Conservation (phyloP, 2,797 vertebrate genomes). For the Vireo griseus region DNA sequence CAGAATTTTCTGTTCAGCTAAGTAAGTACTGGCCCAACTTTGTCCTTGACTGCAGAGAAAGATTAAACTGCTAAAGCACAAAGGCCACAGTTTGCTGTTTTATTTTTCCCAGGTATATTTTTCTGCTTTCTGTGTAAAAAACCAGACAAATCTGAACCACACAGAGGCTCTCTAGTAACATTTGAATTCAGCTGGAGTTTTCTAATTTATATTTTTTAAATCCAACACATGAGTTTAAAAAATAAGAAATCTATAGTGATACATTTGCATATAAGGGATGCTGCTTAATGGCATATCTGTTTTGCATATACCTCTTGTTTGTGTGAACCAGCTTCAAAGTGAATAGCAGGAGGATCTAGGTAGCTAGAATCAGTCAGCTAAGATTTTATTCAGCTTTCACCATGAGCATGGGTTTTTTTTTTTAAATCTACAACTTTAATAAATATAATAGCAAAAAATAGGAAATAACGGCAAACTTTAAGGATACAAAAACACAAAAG, state of each 20-base stretch:
- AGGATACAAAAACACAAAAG: constrained; percentile 39
- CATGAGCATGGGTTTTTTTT: neutral
- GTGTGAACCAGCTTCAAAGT: neutral
- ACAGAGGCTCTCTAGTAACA: neutral
- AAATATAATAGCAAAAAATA: neutral
- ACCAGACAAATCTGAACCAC: neutral
- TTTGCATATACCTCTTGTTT: neutral
- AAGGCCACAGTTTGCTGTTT: neutral
- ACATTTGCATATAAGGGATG: neutral
- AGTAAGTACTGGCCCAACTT: neutral
- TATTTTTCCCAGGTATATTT: neutral
- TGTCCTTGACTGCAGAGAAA: neutral
- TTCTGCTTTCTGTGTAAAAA: neutral
- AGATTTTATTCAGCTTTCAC: neutral
- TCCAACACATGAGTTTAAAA: neutral
- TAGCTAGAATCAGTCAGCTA: neutral
- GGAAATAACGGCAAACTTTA: constrained; percentile 48
- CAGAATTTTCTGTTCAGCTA: constrained; percentile 22
- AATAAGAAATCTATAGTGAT: neutral
- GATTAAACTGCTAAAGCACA: neutral
- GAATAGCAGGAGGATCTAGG: neutral
- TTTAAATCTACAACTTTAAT: neutral
- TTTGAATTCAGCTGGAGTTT: neutral
- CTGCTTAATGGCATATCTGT: neutral
- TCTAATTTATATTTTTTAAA: neutral